phyloP scores from a whole-genome alignment of 2,113 vertebrate species.

The Tichodroma muraria region DNA sequence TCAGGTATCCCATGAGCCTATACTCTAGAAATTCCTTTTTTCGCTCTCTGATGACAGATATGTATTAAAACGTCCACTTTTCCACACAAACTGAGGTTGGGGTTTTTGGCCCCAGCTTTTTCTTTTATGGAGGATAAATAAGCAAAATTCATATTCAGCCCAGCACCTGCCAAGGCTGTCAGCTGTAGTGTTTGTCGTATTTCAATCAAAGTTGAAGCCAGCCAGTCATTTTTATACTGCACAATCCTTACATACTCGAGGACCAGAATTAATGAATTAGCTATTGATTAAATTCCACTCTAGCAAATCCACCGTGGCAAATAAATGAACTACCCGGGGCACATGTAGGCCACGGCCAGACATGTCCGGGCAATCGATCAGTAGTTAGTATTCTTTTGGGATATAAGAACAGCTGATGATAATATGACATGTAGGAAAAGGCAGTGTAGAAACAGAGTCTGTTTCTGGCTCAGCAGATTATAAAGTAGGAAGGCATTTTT shows the following conservation, averaged over 20 bases:
- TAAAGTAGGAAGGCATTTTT: slow-evolving; percentile 31
- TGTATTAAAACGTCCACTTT: slow-evolving; percentile 21
- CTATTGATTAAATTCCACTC: slow-evolving; percentile 94
- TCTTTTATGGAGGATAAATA: slow-evolving; percentile 57
- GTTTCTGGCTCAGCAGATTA: slow-evolving; percentile 58
- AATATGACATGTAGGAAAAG: slow-evolving; percentile 79
- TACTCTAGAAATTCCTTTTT: slow-evolving; percentile 1
- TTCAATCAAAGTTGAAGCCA: slow-evolving; percentile 77
- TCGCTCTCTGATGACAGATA: not conserved
- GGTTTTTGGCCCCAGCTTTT: slow-evolving; percentile 24
- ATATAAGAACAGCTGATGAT: slow-evolving; percentile 75
- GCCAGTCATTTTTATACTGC: slow-evolving; percentile 64
- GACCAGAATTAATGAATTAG: slow-evolving; percentile 90
- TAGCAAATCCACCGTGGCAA: slow-evolving; percentile 88
- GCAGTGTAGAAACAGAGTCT: slow-evolving; percentile 44
- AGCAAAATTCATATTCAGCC: slow-evolving; percentile 63
- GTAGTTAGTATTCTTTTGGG: slow-evolving; percentile 85
- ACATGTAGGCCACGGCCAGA: slow-evolving; percentile 82
- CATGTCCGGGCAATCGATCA: slow-evolving; percentile 84
- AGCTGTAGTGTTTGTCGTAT: slow-evolving; percentile 72
- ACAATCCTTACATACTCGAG: slow-evolving; percentile 57
- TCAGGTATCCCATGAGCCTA: not conserved
- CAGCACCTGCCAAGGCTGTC: slow-evolving; percentile 50
- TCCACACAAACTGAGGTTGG: not conserved
- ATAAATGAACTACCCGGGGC: slow-evolving; percentile 89